Percentiles rank a stretch among this genome's conserved stretches.
Evolutionary conservation across 37 sponge, comb jelly and placozoan species (phyloP).

Genomic region (Halisarca cf. caerulea): DNA sequence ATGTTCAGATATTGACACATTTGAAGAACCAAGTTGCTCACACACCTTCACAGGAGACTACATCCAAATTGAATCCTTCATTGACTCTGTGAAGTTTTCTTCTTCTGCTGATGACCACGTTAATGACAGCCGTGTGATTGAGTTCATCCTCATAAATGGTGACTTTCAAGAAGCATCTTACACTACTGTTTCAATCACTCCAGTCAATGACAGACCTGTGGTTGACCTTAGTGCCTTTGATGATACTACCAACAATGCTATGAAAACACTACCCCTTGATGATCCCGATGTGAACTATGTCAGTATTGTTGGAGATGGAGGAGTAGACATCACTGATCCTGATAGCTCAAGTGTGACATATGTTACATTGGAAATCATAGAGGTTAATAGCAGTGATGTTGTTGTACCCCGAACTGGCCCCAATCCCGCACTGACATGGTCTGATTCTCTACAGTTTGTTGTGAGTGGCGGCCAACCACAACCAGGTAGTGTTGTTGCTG

Average conservation of each 20-base stretch:
- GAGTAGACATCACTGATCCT: slow-evolving; percentile 51
- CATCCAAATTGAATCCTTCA: not conserved
- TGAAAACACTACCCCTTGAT: not conserved
- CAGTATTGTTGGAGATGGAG: slow-evolving; percentile 15
- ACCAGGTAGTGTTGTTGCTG: not conserved
- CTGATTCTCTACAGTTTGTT: not conserved
- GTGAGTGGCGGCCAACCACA: not conserved
- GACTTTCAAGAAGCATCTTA: not conserved
- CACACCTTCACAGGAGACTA: not conserved
- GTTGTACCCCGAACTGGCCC: slow-evolving; percentile 43
- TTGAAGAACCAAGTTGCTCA: not conserved
- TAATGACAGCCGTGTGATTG: not conserved
- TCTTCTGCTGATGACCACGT: not conserved
- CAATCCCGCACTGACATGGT: not conserved
- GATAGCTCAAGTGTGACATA: slow-evolving; percentile 33
- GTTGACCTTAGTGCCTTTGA: slow-evolving; percentile 51
- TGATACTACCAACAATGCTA: slow-evolving; percentile 25
- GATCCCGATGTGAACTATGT: slow-evolving; percentile 1
- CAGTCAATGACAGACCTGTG: slow-evolving; percentile 66
- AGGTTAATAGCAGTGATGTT: slow-evolving; percentile 27
- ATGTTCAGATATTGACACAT: slow-evolving; percentile 16
- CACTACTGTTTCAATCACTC: slow-evolving; percentile 22
- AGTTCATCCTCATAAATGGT: slow-evolving; percentile 40
- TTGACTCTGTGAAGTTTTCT: not conserved
- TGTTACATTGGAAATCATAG: slow-evolving; percentile 35